Evolutionary conservation across 2,888 invertebrate species (phyloP).

Genomic region (Papilio protenor): DNA sequence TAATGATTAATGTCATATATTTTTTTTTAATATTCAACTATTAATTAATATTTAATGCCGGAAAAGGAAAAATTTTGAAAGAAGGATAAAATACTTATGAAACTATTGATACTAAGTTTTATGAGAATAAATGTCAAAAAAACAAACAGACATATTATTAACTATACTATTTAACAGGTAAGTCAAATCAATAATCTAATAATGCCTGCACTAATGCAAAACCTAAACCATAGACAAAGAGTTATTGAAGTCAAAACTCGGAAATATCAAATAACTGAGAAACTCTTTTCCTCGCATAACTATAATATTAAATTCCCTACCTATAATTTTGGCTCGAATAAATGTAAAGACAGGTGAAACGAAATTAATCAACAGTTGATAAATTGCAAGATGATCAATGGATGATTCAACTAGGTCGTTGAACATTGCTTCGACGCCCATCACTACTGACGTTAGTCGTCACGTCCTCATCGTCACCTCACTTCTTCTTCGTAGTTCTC

Average conservation of each 20-base stretch:
- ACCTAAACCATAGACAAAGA: background rate
- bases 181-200: background rate
- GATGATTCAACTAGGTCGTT: background rate
- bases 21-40: too few species aligned
- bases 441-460: conserved; percentile 14
- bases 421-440: background rate
- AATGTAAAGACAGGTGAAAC: background rate
- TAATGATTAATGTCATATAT: background rate
- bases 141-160: background rate
- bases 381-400: background rate
- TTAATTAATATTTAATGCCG: background rate
- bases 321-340: background rate
- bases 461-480: conserved; percentile 43
- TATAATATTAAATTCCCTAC: background rate
- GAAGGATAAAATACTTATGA: background rate
- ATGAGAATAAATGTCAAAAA: too few species aligned
- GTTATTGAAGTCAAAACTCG: background rate
- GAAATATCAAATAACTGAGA: background rate
- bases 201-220: background rate
- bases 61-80: background rate
- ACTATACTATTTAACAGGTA: background rate
- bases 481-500: conserved; percentile 53
- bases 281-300: background rate
- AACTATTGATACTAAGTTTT: background rate
- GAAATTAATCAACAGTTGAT: background rate